Percentiles rank a stretch among this genome's conserved stretches.
Evolutionary conservation across 2,797 vertebrate genomes (phyloP).

Genomic region (Zenarchopterus dispar): DNA sequence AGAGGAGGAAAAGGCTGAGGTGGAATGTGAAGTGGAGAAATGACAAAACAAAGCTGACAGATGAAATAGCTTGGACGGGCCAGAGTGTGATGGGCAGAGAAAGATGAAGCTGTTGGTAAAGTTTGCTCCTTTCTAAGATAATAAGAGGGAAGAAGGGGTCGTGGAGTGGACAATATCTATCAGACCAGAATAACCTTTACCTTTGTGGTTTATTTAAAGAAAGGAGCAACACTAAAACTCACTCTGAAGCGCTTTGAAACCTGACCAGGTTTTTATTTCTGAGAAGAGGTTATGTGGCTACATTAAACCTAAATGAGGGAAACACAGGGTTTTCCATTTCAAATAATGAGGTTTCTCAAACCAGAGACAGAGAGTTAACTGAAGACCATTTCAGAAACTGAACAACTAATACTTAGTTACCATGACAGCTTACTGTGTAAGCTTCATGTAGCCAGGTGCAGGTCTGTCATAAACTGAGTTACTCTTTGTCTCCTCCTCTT

Average conservation of each 20-base stretch:
- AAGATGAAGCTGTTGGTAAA: constrained; percentile 21
- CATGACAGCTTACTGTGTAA: too few species aligned
- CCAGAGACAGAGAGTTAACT: too few species aligned
- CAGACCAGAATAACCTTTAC: constrained; percentile 22
- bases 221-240: constrained; percentile 5
- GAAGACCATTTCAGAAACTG: too few species aligned
- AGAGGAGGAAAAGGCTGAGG: constrained; percentile 12
- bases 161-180: constrained; percentile 31
- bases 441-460: too few species aligned
- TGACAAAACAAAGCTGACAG: constrained; percentile 12
- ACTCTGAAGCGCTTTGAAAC: neutral
- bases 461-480: too few species aligned
- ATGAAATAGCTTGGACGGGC: constrained; percentile 31
- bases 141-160: constrained; percentile 28
- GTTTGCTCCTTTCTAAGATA: constrained; percentile 32
- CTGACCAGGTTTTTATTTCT: constrained; percentile 1
- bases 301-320: neutral
- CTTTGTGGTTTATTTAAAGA: constrained; percentile 44
- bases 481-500: too few species aligned
- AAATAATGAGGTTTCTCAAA: too few species aligned
- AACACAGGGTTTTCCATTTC: too few species aligned
- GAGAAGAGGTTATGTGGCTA: neutral
- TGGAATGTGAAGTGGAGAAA: constrained; percentile 23
- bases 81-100: constrained; percentile 13
- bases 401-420: too few species aligned